Evolutionary conservation across 35 echinoderm and acorn worm genomes (phyloP).

Genomic region (Ophiothrix spiculata): DNA sequence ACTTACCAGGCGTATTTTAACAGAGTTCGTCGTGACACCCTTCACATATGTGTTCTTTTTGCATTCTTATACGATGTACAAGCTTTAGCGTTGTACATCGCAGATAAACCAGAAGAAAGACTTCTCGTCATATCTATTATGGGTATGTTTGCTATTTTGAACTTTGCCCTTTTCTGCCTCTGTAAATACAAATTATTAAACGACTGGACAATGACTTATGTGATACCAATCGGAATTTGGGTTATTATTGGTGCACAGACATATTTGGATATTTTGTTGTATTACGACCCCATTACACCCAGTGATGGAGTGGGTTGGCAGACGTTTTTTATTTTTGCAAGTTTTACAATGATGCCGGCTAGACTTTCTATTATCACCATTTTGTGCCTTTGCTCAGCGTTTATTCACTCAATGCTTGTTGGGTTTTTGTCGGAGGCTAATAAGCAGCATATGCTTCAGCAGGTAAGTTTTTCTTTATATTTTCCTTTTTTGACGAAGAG

Average conservation of each 20-base stretch:
- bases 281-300: slow-evolving; percentile 49
- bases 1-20: slow-evolving; percentile 80
- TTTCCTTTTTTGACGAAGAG: too few relatives aligned
- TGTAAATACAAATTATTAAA: slow-evolving; percentile 58
- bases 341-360: slow-evolving; percentile 77
- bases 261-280: slow-evolving; percentile 39
- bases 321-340: slow-evolving; percentile 85
- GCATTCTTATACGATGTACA: slow-evolving; percentile 62
- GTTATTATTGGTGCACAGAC: slow-evolving; percentile 47
- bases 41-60: slow-evolving; percentile 63
- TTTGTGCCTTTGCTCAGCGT: slow-evolving; percentile 49
- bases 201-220: slow-evolving; percentile 60
- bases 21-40: slow-evolving; percentile 53
- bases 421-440: slow-evolving; percentile 19
- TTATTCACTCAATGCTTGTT: slow-evolving; percentile 58
- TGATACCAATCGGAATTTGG: slow-evolving; percentile 86
- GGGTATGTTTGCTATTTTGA: slow-evolving; percentile 54
- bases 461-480: slow-evolving; percentile 75
- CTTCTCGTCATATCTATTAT: slow-evolving; percentile 43
- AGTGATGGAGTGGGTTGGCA: slow-evolving; percentile 83
- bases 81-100: slow-evolving; percentile 33
- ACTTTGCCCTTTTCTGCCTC: slow-evolving; percentile 57
- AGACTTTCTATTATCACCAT: slow-evolving; percentile 47
- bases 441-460: slow-evolving; percentile 28
- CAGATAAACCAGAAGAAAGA: background rate